These are phyloP conservation scores for Noctua janthe DNA, from an alignment of 2,888 invertebrate genomes.

Conservation along the genomic window DNA sequence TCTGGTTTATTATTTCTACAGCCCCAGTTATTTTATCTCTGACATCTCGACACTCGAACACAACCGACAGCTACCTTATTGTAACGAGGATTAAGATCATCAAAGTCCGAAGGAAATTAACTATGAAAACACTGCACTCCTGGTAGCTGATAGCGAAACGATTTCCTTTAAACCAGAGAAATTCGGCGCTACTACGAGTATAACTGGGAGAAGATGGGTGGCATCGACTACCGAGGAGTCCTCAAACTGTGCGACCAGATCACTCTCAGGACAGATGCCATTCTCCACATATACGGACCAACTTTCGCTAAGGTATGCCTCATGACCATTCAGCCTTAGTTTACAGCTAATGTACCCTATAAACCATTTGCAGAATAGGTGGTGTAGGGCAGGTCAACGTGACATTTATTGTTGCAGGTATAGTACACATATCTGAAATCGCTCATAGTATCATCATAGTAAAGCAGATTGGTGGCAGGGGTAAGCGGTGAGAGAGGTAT, in stretches of 20 bases:
- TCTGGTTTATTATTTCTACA: too few relatives aligned
- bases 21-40: too few relatives aligned
- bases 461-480: background rate
- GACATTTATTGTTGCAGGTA: background rate
- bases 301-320: conserved; percentile 79
- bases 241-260: conserved; percentile 84
- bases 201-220: conserved; percentile 84
- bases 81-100: background rate
- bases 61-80: background rate
- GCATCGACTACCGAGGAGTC: conserved; percentile 80
- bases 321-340: background rate
- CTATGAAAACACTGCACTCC: background rate
- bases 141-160: background rate
- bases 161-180: conserved; percentile 69
- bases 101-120: background rate
- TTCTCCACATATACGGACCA: conserved; percentile 82
- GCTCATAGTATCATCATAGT: background rate
- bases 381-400: background rate
- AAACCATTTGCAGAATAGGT: background rate
- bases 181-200: conserved; percentile 79
- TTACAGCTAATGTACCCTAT: background rate
- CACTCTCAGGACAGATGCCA: conserved; percentile 82
- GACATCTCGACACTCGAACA: background rate
- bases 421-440: background rate
- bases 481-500: background rate